These are phyloP conservation scores for Amphipoea oculea DNA, from an alignment of 2,888 invertebrate species.

Conservation along the genomic window DNA sequence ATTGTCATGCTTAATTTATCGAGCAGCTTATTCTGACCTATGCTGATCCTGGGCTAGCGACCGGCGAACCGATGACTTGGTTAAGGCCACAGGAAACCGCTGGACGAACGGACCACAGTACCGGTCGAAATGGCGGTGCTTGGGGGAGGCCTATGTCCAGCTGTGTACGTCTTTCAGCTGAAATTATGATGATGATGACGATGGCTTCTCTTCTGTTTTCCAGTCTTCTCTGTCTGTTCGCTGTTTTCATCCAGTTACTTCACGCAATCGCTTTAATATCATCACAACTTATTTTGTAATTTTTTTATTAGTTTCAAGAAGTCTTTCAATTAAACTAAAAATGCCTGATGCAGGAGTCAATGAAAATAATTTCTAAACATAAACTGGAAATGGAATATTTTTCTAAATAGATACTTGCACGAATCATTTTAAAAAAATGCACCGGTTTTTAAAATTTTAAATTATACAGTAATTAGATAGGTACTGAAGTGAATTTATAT, in stretches of 20 bases:
- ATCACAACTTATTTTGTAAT: background rate
- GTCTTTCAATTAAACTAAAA: background rate
- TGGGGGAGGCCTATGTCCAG: background rate
- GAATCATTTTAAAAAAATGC: background rate
- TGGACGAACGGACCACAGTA: too few relatives aligned
- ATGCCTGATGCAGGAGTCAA: background rate
- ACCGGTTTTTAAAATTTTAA: background rate
- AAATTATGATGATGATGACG: background rate
- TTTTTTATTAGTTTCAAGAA: background rate
- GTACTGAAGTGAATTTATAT: background rate
- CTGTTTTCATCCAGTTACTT: background rate
- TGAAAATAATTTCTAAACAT: background rate
- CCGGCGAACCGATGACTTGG: background rate
- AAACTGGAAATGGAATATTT: background rate
- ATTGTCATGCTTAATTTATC: background rate
- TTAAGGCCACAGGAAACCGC: too few relatives aligned
- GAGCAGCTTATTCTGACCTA: background rate
- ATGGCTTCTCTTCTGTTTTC: background rate
- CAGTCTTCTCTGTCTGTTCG: background rate
- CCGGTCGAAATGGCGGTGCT: too few relatives aligned
- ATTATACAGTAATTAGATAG: background rate
- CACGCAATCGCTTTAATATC: background rate
- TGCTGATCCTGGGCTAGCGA: background rate
- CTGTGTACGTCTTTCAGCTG: background rate
- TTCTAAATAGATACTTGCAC: background rate